phyloP scores from a whole-genome alignment of 1,140 invertebrate species.

The Drosophila paulistorum region DNA sequence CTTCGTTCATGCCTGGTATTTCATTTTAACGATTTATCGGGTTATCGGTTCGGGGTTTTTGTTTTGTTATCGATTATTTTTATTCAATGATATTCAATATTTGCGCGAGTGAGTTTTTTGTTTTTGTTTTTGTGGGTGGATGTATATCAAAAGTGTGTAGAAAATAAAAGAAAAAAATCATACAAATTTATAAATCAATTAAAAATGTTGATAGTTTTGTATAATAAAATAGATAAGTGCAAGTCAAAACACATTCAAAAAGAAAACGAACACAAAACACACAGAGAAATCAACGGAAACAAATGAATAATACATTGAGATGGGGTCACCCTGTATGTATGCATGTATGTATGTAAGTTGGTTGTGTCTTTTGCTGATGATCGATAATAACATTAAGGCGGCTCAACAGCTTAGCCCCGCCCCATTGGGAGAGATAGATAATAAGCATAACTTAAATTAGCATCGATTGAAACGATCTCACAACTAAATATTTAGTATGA shows the following conservation, averaged over 20 bases:
- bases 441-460: no score
- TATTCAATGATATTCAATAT: neutral
- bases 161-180: constrained; percentile 59
- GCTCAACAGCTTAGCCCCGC: constrained; percentile 4
- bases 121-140: constrained; percentile 5
- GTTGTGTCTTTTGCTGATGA: constrained; percentile 1
- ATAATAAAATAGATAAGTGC: constrained; percentile 41
- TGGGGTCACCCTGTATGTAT: neutral
- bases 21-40: constrained; percentile 17
- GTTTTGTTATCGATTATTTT: neutral
- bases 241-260: constrained; percentile 38
- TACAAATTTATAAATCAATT: constrained; percentile 51
- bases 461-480: no score
- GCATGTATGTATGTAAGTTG: neutral
- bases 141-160: constrained; percentile 7
- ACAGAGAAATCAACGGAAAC: constrained; percentile 26
- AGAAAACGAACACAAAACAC: constrained; percentile 35
- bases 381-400: constrained; percentile 3
- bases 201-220: constrained; percentile 9
- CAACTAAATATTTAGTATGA: no score
- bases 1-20: constrained; percentile 96
- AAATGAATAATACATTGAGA: constrained; percentile 6
- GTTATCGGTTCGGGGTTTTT: no score
- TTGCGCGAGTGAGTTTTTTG: constrained; percentile 19
- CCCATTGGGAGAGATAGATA: neutral